Base-by-base conservation (phyloP, 2,797 vertebrate species). In the Apogon hyalosoma region DNA sequence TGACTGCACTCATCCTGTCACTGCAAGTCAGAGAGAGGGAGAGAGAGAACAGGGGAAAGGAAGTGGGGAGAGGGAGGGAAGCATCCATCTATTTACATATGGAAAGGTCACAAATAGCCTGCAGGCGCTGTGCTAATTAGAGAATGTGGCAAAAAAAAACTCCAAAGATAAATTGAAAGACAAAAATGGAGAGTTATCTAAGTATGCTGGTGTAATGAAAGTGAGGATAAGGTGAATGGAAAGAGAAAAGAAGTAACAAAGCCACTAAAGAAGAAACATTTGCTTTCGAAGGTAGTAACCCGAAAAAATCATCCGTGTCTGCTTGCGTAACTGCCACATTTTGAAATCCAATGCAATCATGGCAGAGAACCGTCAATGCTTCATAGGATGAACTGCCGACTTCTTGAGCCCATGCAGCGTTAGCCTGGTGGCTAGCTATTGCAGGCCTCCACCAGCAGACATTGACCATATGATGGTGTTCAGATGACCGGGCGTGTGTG, bases 401-500 rank as follows among this genome's bases (percentile, higher is more conserved):
- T 18, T 72, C 51, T 14, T 0, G 15, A 7, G 14, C 12, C 0
- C 0, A 7, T 3, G 72, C 45, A 50, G 73, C 66, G 28, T 49
- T 33, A 60, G 74, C 71, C 78, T 56, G 38, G 14, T 10, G 43
- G 67, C 71, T 85, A 73, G 67, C 71, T 85, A 73, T 73, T 68
- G 16, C 54, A 45, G 83, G 87, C 79, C 89, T 89, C 88, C 87
- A 88, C 68, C 83, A 46, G 83, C 91, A 94, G 95, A 96, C 90
- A 52, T 72, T 94, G 93, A 96, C 95, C 94, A 95, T 93, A 95
- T 92, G 91, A 96, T 85, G 92, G 92, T 95, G 94, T 95, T 95
- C 94, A 96, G 95, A 95, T 94, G 94, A 93, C 93, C 93, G 94
- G 91, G 90, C 90, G 57, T 95, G 94, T 94, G 90, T 91, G 90